Percentiles rank a stretch among this genome's conserved stretches.
Evolutionary conservation across 1,140 invertebrate species (phyloP).

Genomic region (Drosophila bocki): DNA sequence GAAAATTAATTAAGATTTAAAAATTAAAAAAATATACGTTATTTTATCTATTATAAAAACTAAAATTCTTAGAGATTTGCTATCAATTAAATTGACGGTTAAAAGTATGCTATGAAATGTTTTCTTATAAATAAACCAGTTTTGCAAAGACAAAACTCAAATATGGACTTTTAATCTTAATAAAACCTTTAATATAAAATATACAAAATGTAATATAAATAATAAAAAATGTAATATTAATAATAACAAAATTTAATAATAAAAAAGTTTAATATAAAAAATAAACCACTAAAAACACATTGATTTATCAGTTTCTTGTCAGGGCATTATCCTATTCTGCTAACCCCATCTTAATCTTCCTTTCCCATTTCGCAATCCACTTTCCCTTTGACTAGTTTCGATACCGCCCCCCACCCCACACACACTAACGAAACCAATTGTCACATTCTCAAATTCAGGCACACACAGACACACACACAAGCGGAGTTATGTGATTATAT

Average conservation of each 20-base stretch:
- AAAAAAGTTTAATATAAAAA: neutral
- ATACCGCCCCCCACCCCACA: conserved; percentile 26
- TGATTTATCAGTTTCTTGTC: too few relatives aligned
- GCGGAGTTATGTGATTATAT: conserved; percentile 60
- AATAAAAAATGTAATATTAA: too few relatives aligned
- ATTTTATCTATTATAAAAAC: neutral
- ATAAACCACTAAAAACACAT: neutral
- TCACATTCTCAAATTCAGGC: conserved; percentile 41
- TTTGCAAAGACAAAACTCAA: neutral
- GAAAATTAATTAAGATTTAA: too few relatives aligned
- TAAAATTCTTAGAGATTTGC: neutral
- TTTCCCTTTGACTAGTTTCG: conserved; percentile 55
- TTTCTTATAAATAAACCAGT: neutral
- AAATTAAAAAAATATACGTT: too few relatives aligned
- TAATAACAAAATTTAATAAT: too few relatives aligned
- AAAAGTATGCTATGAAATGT: neutral
- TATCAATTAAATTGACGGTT: accelerated
- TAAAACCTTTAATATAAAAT: neutral
- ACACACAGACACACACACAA: conserved; percentile 19
- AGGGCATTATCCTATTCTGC: conserved; percentile 10
- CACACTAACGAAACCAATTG: conserved; percentile 34
- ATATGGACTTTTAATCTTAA: neutral
- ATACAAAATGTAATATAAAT: neutral
- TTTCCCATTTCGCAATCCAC: conserved; percentile 37
- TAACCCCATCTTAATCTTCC: neutral